Conservation (phyloP, 2,888 invertebrate genomes). For the Aporophyla nigra region DNA sequence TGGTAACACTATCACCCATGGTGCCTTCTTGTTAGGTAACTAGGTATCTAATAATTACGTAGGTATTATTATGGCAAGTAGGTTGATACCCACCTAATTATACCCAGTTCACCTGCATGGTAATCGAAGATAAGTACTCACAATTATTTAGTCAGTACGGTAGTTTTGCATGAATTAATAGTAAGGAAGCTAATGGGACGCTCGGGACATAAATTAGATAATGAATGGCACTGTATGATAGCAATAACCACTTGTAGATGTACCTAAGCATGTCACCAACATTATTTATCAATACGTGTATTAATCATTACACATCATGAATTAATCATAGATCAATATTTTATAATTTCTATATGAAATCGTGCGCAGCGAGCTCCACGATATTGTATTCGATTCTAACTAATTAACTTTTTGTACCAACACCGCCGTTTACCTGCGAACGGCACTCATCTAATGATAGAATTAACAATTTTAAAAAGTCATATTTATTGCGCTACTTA, state of each 20-base stretch:
- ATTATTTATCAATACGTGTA: background rate
- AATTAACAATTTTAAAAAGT: conserved; percentile 55
- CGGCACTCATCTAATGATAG: conserved; percentile 44
- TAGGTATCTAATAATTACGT: background rate
- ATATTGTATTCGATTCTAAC: conserved; percentile 53
- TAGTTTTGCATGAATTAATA: conserved; percentile 30
- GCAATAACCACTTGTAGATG: conserved; percentile 19
- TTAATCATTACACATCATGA: conserved; percentile 14
- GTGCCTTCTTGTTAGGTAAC: background rate
- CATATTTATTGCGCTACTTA: conserved; percentile 59
- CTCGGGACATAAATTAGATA: background rate
- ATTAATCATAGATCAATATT: conserved; percentile 41
- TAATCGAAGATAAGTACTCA: background rate
- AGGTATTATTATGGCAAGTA: background rate
- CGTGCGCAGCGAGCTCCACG: conserved; percentile 21
- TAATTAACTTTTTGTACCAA: conserved; percentile 48
- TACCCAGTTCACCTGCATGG: conserved; percentile 6
- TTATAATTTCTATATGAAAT: conserved; percentile 38
- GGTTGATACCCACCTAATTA: background rate
- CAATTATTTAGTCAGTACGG: conserved; percentile 14
- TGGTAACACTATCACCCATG: background rate
- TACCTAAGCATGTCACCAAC: conserved; percentile 16
- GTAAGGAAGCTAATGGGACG: background rate
- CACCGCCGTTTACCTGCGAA: conserved; percentile 36
- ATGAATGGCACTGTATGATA: conserved; percentile 3